These are phyloP conservation scores for Xenentodon cancila DNA, from an alignment of 2,797 vertebrate species.

Conservation along the genomic window DNA sequence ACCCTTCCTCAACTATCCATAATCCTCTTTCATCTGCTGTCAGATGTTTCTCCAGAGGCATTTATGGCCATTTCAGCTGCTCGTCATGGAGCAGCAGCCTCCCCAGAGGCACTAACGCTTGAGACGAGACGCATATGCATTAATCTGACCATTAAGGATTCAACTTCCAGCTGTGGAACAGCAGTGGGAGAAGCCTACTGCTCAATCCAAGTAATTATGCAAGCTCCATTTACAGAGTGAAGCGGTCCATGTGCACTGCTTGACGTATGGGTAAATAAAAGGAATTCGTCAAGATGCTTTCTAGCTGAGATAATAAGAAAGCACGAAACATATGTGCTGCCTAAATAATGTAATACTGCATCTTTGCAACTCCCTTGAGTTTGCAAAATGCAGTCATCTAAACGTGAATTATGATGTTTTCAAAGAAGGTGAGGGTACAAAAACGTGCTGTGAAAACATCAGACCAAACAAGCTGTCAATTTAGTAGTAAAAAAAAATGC, in stretches of 20 bases:
- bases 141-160: conserved; percentile 70
- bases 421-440: neutral
- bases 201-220: conserved; percentile 39
- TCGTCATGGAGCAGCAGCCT: conserved; percentile 51
- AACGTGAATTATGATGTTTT: conserved; percentile 2
- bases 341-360: too few species aligned
- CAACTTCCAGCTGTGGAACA: conserved; percentile 52
- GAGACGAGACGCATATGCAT: conserved; percentile 61
- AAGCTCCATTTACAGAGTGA: conserved; percentile 54
- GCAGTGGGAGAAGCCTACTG: conserved; percentile 26
- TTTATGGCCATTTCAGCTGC: conserved; percentile 62
- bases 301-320: conserved; percentile 37
- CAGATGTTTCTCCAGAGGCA: conserved; percentile 70
- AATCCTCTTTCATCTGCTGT: conserved; percentile 22
- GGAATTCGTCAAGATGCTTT: conserved; percentile 36
- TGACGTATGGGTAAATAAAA: conserved; percentile 34
- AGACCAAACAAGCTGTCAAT: neutral
- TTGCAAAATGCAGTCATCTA: conserved; percentile 27
- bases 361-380: conserved; percentile 18
- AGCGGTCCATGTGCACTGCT: conserved; percentile 28
- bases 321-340: conserved; percentile 36
- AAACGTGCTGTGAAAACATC: neutral
- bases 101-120: conserved; percentile 44
- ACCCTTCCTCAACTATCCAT: conserved; percentile 14
- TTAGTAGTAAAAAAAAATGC: too few species aligned